Conservation (phyloP, 2,797 vertebrate species). For the Parambassis ranga region DNA sequence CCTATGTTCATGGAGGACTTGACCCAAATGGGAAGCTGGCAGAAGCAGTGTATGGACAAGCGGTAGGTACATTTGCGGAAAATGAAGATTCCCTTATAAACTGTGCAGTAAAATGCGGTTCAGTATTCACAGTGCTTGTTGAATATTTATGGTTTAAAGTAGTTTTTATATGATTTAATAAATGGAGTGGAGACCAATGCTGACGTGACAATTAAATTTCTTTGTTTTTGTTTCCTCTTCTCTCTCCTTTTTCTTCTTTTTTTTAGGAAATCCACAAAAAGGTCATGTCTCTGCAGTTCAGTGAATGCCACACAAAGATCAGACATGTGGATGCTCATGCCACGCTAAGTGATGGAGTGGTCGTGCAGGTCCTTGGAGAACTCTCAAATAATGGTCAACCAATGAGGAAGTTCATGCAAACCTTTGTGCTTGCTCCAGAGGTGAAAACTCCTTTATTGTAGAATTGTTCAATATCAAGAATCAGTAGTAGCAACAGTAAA, state of each 20-base stretch:
- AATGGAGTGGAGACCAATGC: not conserved
- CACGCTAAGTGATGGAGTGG: conserved; percentile 94
- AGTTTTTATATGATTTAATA: too few relatives aligned
- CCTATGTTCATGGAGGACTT: conserved; percentile 96
- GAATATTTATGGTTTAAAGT: too few relatives aligned
- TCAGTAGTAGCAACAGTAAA: not conserved
- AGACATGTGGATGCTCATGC: conserved; percentile 97
- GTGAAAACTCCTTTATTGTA: conserved; percentile 70
- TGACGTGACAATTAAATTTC: not conserved
- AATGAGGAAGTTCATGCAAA: conserved; percentile 99
- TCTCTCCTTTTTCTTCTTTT: not conserved
- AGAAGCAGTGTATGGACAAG: conserved; percentile 97
- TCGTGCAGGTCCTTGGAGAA: conserved; percentile 97
- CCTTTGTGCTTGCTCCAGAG: conserved; percentile 97
- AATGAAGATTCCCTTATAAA: not conserved
- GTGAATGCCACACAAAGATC: conserved; percentile 98
- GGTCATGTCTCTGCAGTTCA: conserved; percentile 98
- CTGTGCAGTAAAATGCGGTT: not conserved
- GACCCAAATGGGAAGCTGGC: conserved; percentile 93
- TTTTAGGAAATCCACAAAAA: conserved; percentile 97
- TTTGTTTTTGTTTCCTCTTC: not conserved
- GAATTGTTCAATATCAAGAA: not conserved
- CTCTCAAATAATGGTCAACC: conserved; percentile 95
- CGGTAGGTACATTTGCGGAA: conserved; percentile 80
- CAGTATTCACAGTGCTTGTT: too few relatives aligned